These are phyloP conservation scores for Tonatia bakeri DNA, from an alignment of 2,113 vertebrate genomes.

Conservation along the genomic window DNA sequence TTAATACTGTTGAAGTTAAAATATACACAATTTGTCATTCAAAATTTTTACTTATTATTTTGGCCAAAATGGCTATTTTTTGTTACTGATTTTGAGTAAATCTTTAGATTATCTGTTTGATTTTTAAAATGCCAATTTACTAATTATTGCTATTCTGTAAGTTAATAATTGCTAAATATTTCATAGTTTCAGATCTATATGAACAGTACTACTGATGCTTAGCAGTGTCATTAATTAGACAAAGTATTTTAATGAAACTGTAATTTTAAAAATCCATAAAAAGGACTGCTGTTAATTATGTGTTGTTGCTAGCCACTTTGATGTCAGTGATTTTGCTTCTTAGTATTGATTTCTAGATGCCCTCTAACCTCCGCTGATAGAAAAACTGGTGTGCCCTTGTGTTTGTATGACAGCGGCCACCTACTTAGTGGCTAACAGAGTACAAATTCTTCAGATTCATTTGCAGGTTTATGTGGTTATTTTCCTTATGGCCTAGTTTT, in stretches of 20 bases:
- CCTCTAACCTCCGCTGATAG: slow-evolving; percentile 20
- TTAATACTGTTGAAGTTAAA: slow-evolving; percentile 33
- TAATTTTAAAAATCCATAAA: slow-evolving; percentile 52
- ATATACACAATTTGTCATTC: background rate
- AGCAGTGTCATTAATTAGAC: slow-evolving; percentile 54
- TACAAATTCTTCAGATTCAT: slow-evolving; percentile 34
- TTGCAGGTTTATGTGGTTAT: slow-evolving; percentile 37
- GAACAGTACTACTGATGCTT: slow-evolving; percentile 38
- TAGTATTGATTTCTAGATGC: slow-evolving; percentile 48
- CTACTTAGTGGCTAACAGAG: background rate
- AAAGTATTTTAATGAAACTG: slow-evolving; percentile 60
- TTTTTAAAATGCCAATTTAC: slow-evolving; percentile 40
- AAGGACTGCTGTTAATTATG: slow-evolving; percentile 57
- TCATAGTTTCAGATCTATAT: slow-evolving; percentile 31
- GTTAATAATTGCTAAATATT: slow-evolving; percentile 37
- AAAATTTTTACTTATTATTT: slow-evolving; percentile 50
- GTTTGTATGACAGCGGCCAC: slow-evolving; percentile 13
- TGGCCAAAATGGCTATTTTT: slow-evolving; percentile 22
- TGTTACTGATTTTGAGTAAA: slow-evolving; percentile 33
- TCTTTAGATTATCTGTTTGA: slow-evolving; percentile 51
- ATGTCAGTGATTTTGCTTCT: slow-evolving; percentile 44
- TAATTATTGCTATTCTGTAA: slow-evolving; percentile 47
- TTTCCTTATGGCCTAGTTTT: slow-evolving; percentile 39
- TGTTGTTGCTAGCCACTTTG: slow-evolving; percentile 36
- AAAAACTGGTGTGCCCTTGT: slow-evolving; percentile 34